These are phyloP conservation scores for Battus philenor DNA, from an alignment of 1,140 invertebrate species.

Conservation along the genomic window DNA sequence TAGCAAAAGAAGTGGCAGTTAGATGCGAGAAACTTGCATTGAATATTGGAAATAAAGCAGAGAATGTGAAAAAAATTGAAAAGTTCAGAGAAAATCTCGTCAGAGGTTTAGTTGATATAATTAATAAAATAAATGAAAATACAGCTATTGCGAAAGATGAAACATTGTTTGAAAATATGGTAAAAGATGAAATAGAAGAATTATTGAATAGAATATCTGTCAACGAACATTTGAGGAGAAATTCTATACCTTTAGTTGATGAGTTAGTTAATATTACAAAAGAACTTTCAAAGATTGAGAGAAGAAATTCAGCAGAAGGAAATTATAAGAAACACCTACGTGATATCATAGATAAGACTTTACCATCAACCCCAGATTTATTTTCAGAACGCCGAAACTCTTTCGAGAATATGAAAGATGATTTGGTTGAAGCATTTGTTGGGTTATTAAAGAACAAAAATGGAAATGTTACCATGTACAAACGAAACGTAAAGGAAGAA, in stretches of 20 bases:
- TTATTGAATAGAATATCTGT: constrained; percentile 20
- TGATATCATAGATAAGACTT: constrained; percentile 27
- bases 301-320: constrained; percentile 21
- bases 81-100: constrained; percentile 26
- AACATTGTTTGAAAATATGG: constrained; percentile 23
- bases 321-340: constrained; percentile 30
- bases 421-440: constrained; percentile 39
- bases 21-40: not conserved
- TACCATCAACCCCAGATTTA: constrained; percentile 20
- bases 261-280: constrained; percentile 21
- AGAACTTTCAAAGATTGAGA: constrained; percentile 16
- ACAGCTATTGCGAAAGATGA: constrained; percentile 27
- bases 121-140: constrained; percentile 28
- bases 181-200: constrained; percentile 30
- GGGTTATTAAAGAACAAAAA: constrained; percentile 25
- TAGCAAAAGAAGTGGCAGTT: not conserved
- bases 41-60: not conserved
- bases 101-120: constrained; percentile 23
- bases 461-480: constrained; percentile 14
- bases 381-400: constrained; percentile 20
- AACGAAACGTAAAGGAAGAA: constrained; percentile 28
- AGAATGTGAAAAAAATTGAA: constrained; percentile 18
- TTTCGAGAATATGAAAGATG: constrained; percentile 34
- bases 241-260: constrained; percentile 18
- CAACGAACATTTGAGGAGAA: constrained; percentile 17